These are phyloP conservation scores for Deroplatys truncata DNA, from an alignment of 2,888 invertebrate genomes.

Conservation along the genomic window DNA sequence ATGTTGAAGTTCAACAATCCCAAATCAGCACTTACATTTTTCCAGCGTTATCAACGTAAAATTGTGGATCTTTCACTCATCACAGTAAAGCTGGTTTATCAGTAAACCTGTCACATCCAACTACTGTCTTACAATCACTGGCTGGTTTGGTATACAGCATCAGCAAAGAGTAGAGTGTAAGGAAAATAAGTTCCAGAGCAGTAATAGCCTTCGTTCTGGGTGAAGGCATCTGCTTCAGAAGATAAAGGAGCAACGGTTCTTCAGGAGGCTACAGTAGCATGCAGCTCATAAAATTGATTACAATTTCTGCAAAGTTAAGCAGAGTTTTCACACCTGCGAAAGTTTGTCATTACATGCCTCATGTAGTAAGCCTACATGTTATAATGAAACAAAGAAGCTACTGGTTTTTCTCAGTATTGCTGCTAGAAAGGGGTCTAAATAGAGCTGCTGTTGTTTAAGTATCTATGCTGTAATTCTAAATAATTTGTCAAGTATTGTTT, in stretches of 20 bases:
- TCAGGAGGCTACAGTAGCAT: neutral
- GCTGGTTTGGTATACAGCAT: neutral
- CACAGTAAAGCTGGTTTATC: constrained; percentile 39
- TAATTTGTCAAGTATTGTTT: neutral
- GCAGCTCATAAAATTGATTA: neutral
- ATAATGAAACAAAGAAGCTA: neutral
- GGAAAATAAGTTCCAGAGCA: neutral
- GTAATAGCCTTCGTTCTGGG: too few relatives aligned
- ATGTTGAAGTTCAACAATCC: constrained; percentile 52
- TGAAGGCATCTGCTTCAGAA: neutral
- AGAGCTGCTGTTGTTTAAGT: neutral
- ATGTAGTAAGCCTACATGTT: neutral
- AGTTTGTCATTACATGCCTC: neutral
- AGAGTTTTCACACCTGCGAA: neutral
- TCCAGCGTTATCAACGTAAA: constrained; percentile 53
- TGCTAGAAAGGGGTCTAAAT: neutral
- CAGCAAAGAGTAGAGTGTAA: neutral
- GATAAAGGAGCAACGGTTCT: neutral
- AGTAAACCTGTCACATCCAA: neutral
- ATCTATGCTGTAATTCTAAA: neutral
- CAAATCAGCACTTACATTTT: constrained; percentile 52
- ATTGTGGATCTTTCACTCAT: constrained; percentile 54
- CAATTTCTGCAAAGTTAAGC: neutral
- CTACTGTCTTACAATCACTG: neutral
- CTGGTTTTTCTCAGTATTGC: neutral